Percentiles rank a stretch among this genome's conserved stretches.
Evolutionary conservation across 2,797 vertebrate species (phyloP).

Genomic region (Melanogrammus aeglefinus): DNA sequence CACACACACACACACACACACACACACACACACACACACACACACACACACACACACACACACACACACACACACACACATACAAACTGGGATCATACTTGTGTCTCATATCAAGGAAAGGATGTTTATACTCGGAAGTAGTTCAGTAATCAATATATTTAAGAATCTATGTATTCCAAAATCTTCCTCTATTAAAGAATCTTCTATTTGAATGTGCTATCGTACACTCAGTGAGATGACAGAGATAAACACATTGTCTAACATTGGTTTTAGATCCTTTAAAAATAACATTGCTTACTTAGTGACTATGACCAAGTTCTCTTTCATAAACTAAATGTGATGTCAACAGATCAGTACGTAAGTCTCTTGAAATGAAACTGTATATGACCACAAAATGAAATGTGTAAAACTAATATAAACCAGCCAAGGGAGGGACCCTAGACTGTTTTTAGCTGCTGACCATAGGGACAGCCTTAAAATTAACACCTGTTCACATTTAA

Average conservation of each 20-base stretch:
- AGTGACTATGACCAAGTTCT: background rate
- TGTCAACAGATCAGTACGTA: background rate
- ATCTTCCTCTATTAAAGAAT: too few relatives aligned
- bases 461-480: background rate
- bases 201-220: too few relatives aligned
- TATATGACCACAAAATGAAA: background rate
- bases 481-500: background rate
- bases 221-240: too few relatives aligned
- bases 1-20: too few relatives aligned
- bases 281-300: background rate
- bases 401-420: conserved; percentile 4
- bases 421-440: too few relatives aligned
- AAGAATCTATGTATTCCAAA: background rate
- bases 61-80: background rate
- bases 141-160: background rate
- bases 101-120: background rate
- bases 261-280: background rate
- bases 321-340: background rate
- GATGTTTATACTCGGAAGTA: background rate
- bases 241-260: background rate
- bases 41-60: too few relatives aligned
- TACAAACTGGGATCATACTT: background rate
- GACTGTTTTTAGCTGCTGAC: conserved; percentile 6
- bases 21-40: background rate
- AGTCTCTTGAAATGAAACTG: background rate